Conservation (phyloP, 2,113 vertebrate species). For the Cyprinodon tularosa region DNA sequence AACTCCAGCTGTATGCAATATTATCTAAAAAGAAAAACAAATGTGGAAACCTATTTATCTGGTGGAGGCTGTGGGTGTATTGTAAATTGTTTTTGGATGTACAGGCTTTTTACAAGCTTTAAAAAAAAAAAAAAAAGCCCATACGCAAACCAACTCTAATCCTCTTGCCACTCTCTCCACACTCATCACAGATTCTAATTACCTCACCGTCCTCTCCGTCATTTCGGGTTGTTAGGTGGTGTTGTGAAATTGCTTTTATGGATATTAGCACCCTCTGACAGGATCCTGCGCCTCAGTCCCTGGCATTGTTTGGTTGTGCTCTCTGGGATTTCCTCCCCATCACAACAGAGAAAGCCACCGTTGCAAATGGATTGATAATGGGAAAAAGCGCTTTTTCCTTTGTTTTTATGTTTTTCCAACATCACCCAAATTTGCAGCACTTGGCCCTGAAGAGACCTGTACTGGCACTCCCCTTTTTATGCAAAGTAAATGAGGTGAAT, state of each 20-base stretch:
- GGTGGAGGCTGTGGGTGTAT: neutral
- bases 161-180: neutral
- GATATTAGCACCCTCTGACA: conserved; percentile 57
- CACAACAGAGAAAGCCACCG: conserved; percentile 47
- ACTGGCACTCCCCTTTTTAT: conserved; percentile 18
- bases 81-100: neutral
- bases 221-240: conserved; percentile 63
- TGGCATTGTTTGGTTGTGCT: conserved; percentile 49
- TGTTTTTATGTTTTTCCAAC: conserved; percentile 4
- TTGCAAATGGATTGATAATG: conserved; percentile 70
- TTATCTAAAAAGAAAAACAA: no score
- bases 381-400: conserved; percentile 67
- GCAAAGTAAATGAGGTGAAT: conserved; percentile 31
- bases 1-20: neutral
- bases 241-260: conserved; percentile 66
- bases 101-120: neutral
- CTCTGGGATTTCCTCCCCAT: conserved; percentile 46
- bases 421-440: conserved; percentile 21
- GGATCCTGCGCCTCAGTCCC: conserved; percentile 31
- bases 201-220: conserved; percentile 50
- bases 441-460: conserved; percentile 9
- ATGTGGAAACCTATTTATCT: neutral
- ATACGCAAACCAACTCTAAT: conserved; percentile 5
- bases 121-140: conserved; percentile 13
- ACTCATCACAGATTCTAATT: conserved; percentile 38